Base-by-base conservation (phyloP, 2,888 invertebrate species). In the Erebia aethiops region DNA sequence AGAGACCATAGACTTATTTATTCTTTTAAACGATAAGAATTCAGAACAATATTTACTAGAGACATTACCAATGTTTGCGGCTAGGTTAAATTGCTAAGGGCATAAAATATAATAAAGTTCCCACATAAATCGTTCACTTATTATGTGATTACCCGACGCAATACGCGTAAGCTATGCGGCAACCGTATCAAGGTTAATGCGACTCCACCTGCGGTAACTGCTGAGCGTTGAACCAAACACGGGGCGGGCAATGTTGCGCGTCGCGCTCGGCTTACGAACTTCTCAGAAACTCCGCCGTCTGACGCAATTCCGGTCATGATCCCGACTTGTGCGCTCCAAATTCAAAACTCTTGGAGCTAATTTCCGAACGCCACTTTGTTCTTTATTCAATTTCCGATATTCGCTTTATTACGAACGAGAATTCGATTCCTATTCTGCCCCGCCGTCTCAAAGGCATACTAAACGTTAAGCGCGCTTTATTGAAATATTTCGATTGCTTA, bases 361-460 rank as follows among this genome's bases (percentile, higher is more conserved):
- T 93, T 92, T 93, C 93, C 93, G 92, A 91, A 87, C 88, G 90
- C 86, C 91, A 91, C 91, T 91, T 91, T 89, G 88, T 91, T 91
- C 91, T 92, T 90, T 90, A 92, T 92, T 92, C 90, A 92, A 93
- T 93, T 92, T 93, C 92, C 92, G 92, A 87, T 89, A 87, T 87
- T 83, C 87, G 81, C 81, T 81, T 81, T 86, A 83, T 82, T 80
- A 78, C 80, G 80, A 81, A 83, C 82, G 82, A 85, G 71, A 86
- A 85, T 85, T 83, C 76, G 80, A 81, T 82, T 83, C 80, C 76
- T 77, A 78, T 77, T 79, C 66, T 69, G 69, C 71, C 57, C 67
- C 56, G 49, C 54, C 60, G 57, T 69, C 54, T 69, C 61, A 60
- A 67, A 58, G 26, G 58, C 69, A 65, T 57, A 57, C 66, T 69